Percentiles rank a stretch among this genome's conserved stretches.
Evolutionary conservation across 2,113 vertebrate genomes (phyloP).

Genomic region (Microcebus murinus): DNA sequence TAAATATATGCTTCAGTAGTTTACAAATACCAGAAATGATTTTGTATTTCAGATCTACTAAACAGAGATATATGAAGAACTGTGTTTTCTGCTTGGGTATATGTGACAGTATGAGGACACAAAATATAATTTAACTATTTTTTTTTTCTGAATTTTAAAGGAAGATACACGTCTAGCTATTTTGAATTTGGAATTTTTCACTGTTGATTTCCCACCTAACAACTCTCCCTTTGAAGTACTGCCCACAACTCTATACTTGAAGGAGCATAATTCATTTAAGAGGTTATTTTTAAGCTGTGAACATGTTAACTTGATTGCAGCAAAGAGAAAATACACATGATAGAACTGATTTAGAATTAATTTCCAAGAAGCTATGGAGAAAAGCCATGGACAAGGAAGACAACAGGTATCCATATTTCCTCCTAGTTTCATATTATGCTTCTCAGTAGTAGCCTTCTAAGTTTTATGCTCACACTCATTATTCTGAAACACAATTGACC

Average conservation of each 20-base stretch:
- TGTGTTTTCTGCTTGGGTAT: not conserved
- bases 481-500: not conserved
- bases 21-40: not conserved
- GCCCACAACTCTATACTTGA: not conserved
- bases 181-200: not conserved
- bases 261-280: slow-evolving; percentile 28
- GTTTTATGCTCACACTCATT: not conserved
- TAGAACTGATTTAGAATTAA: not conserved
- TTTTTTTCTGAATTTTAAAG: not conserved
- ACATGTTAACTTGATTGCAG: not conserved
- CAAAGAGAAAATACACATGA: not conserved
- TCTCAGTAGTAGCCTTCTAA: not conserved
- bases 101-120: not conserved
- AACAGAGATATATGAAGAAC: not conserved
- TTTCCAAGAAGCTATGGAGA: not conserved
- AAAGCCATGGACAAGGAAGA: not conserved
- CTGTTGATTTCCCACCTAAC: not conserved
- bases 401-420: not conserved
- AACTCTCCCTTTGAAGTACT: not conserved
- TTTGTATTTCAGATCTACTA: not conserved
- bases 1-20: not conserved
- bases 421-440: not conserved
- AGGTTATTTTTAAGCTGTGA: not conserved
- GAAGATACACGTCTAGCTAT: not conserved
- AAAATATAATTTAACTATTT: not conserved